phyloP scores from a whole-genome alignment of 2,113 vertebrate genomes.

The Hydrochoerus hydrochaeris region DNA sequence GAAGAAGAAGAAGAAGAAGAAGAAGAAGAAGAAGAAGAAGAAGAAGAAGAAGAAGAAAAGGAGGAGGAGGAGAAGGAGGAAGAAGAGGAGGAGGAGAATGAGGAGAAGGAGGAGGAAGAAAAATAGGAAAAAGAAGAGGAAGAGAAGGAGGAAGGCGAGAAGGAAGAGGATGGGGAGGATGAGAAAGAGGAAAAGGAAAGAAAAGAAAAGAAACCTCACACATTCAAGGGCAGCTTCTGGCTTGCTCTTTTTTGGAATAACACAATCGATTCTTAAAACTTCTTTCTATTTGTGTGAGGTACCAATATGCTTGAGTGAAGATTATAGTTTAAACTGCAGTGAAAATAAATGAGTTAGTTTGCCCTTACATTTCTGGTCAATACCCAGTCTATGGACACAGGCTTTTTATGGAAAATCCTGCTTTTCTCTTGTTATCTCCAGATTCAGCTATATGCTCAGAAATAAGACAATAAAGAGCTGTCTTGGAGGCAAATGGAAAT shows the following conservation, averaged over 20 bases:
- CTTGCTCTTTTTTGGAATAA: neutral
- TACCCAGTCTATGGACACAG: neutral
- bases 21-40: no score
- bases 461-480: neutral
- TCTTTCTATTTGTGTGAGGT: constrained; percentile 5
- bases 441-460: neutral
- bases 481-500: constrained; percentile 1
- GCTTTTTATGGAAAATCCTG: neutral
- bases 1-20: neutral
- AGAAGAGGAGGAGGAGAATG: no score
- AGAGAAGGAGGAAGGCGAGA: no score
- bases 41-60: fast-evolving
- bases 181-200: neutral
- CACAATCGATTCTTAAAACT: constrained; percentile 64
- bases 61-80: no score
- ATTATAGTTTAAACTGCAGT: constrained; percentile 62
- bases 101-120: neutral
- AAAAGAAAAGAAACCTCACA: neutral
- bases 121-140: neutral
- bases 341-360: constrained; percentile 61
- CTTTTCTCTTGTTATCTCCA: neutral
- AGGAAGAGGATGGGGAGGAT: no score
- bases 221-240: neutral
- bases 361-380: constrained; percentile 8
- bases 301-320: constrained; percentile 25